Evolutionary conservation across 1,140 invertebrate species (phyloP).

Genomic region (Neodiprion pinetum): DNA sequence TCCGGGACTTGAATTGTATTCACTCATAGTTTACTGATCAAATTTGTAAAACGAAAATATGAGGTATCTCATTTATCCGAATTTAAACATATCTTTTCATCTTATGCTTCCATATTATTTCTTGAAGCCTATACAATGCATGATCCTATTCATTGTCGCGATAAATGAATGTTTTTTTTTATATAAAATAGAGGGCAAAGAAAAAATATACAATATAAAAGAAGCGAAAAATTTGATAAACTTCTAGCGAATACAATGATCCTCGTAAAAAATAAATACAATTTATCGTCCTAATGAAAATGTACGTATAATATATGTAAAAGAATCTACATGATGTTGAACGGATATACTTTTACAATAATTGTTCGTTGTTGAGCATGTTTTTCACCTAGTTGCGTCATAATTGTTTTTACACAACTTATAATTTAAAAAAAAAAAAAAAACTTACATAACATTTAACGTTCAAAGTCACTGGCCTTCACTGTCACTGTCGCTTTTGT

Average conservation of each 20-base stretch:
- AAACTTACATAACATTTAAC: not conserved
- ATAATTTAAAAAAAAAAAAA: not conserved
- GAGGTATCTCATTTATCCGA: not conserved
- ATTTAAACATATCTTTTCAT: not conserved
- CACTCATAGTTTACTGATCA: slow-evolving; percentile 11
- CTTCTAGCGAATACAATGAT: slow-evolving; percentile 3
- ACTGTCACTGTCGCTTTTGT: slow-evolving; percentile 92
- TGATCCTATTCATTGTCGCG: not conserved
- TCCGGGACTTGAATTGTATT: slow-evolving; percentile 42
- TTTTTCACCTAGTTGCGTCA: slow-evolving; percentile 21
- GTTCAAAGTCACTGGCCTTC: slow-evolving; percentile 76
- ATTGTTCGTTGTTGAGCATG: slow-evolving; percentile 24
- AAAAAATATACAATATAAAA: no score
- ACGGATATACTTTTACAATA: not conserved
- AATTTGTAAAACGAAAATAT: no score
- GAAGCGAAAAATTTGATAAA: not conserved
- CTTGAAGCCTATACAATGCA: not conserved
- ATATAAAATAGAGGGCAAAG: not conserved
- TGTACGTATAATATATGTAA: not conserved
- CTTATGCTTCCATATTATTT: not conserved
- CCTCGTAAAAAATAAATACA: slow-evolving; percentile 2
- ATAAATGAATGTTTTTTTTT: not conserved
- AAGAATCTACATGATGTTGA: not conserved
- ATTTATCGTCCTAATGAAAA: not conserved
- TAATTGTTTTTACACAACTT: not conserved